Conservation (phyloP, 1,140 invertebrate species). For the Drosophila rhopaloa region DNA sequence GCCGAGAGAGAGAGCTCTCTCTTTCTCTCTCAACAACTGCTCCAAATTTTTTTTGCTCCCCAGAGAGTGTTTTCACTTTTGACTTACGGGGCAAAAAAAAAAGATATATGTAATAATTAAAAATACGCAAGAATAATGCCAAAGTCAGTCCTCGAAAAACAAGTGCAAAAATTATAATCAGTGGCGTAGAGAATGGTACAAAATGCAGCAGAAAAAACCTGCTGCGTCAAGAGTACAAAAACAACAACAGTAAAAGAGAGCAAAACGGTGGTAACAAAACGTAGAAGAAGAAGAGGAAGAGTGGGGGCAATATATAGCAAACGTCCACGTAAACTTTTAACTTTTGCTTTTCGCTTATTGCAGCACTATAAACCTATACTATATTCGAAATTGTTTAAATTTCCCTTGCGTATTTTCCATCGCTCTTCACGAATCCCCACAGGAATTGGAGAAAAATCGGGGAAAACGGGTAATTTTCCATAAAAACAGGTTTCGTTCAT, state of each 20-base stretch:
- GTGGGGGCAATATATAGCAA: constrained; percentile 39
- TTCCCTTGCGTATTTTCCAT: constrained; percentile 8
- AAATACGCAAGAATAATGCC: constrained; percentile 1
- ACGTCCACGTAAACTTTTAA: constrained; percentile 82
- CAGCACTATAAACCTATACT: constrained; percentile 8
- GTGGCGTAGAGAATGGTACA: constrained; percentile 3
- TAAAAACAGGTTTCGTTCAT: constrained; percentile 43
- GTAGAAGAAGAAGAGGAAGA: constrained; percentile 30
- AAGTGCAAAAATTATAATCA: constrained; percentile 5
- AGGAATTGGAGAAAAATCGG: neutral
- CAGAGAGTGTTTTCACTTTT: constrained; percentile 63
- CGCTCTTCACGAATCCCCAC: neutral
- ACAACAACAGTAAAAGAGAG: constrained; percentile 52
- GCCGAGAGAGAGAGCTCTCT: constrained; percentile 2
- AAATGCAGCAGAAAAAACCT: constrained; percentile 48
- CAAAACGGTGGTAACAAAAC: constrained; percentile 62
- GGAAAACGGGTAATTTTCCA: constrained; percentile 33
- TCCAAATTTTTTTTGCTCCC: constrained; percentile 44
- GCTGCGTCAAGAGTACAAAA: constrained; percentile 58
- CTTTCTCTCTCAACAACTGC: constrained; percentile 43
- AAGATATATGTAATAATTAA: constrained; percentile 11
- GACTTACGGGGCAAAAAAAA: constrained; percentile 27
- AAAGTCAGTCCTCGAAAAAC: constrained; percentile 1
- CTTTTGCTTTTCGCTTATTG: constrained; percentile 53
- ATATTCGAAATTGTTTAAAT: neutral